Percentiles rank a stretch among this genome's conserved stretches.
Evolutionary conservation across 1,140 invertebrate genomes (phyloP).

Genomic region (Thaumetopoea pityocampa): DNA sequence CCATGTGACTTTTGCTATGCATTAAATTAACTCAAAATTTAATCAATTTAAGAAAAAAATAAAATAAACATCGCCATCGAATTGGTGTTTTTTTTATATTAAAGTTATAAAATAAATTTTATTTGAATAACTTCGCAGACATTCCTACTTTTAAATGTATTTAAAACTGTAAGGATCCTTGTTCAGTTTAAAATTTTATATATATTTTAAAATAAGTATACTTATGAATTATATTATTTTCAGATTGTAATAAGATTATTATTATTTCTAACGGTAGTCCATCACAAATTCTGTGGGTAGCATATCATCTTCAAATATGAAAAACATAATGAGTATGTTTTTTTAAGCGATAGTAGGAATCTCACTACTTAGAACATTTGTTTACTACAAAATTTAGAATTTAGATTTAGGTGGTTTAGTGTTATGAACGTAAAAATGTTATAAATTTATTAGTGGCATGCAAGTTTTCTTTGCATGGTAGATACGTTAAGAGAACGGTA

Average conservation of each 20-base stretch:
- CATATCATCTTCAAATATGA: no score
- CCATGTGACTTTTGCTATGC: no score
- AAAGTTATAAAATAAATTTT: constrained; percentile 4
- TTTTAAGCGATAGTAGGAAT: constrained; percentile 53
- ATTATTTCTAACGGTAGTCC: no score
- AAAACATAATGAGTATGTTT: no score
- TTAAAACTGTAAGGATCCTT: no score
- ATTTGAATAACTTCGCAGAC: constrained; percentile 20
- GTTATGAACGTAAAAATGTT: constrained; percentile 57
- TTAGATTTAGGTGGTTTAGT: constrained; percentile 47
- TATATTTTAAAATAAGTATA: no score
- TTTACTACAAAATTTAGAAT: constrained; percentile 44
- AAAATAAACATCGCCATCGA: neutral
- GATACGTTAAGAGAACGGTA: constrained; percentile 49
- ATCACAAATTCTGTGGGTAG: no score
- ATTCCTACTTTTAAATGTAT: constrained; percentile 21
- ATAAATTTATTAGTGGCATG: constrained; percentile 47
- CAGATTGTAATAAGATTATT: no score
- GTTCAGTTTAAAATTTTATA: no score
- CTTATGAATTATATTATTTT: no score
- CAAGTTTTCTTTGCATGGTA: constrained; percentile 64
- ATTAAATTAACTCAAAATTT: no score
- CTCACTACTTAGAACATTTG: constrained; percentile 50
- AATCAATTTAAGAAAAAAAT: no score
- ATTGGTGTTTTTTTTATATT: constrained; percentile 2